Conservation (phyloP, 2,888 invertebrate species). For the Pollenia angustigena region DNA sequence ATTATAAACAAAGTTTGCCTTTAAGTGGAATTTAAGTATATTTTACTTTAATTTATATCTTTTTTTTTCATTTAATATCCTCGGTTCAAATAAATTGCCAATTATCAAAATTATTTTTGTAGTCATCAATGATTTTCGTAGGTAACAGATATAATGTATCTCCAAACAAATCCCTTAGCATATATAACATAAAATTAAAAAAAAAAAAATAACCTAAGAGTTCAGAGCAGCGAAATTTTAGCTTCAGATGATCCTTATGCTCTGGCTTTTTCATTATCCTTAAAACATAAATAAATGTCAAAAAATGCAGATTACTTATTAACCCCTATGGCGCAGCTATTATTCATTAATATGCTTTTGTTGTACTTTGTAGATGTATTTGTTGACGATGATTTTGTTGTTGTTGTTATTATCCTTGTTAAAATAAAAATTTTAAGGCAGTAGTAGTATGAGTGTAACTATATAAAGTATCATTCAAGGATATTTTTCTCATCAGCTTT, state of each 20-base stretch:
- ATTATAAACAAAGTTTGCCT: too few species aligned
- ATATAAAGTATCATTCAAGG: slow-evolving; percentile 65
- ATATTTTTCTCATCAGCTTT: slow-evolving; percentile 61
- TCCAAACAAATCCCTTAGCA: slow-evolving; percentile 41
- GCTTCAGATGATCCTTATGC: slow-evolving; percentile 37
- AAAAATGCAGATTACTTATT: slow-evolving; percentile 84
- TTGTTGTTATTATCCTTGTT: slow-evolving; percentile 41
- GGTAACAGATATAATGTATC: background rate
- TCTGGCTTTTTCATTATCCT: slow-evolving; percentile 69
- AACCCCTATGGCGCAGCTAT: slow-evolving; percentile 83
- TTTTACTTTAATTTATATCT: too few species aligned
- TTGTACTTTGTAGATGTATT: slow-evolving; percentile 39
- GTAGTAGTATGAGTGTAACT: slow-evolving; percentile 66
- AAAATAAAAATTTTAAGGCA: background rate
- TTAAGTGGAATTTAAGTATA: too few species aligned
- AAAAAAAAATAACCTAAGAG: slow-evolving; percentile 7
- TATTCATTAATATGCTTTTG: slow-evolving; percentile 81
- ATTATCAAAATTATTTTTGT: slow-evolving; percentile 39
- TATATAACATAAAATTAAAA: background rate
- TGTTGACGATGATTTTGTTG: slow-evolving; percentile 32
- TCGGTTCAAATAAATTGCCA: slow-evolving; percentile 30
- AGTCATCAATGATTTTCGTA: slow-evolving; percentile 38
- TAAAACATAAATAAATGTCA: slow-evolving; percentile 82
- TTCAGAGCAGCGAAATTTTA: slow-evolving; percentile 35
- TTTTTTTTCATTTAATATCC: background rate